Evolutionary conservation across 2,888 invertebrate species (phyloP).

Genomic region (Phytoseiulus persimilis): DNA sequence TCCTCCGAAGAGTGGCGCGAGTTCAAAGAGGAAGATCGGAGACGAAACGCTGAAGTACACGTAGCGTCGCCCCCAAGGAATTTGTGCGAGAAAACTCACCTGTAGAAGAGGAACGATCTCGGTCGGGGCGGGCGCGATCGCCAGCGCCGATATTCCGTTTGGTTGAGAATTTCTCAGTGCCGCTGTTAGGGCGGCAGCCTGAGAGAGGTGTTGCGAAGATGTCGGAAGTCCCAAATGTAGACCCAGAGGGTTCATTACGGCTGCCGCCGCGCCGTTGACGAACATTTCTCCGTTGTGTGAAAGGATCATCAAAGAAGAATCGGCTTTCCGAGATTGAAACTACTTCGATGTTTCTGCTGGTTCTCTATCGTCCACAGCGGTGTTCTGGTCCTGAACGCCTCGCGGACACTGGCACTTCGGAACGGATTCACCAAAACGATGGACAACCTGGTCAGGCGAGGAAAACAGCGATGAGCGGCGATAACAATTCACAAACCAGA

Average conservation of each 20-base stretch:
- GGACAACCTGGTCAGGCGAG: not conserved
- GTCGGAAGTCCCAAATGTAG: slow-evolving; percentile 21
- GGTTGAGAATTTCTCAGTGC: slow-evolving; percentile 20
- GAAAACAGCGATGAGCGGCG: not conserved
- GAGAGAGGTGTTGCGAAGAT: slow-evolving; percentile 11
- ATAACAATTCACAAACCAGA: not conserved
- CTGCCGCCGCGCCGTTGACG: slow-evolving; percentile 36
- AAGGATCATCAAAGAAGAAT: slow-evolving; percentile 14
- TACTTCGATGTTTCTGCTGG: not conserved
- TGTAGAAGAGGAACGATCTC: slow-evolving; percentile 36
- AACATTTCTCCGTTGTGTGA: slow-evolving; percentile 32
- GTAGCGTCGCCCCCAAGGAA: too few relatives aligned
- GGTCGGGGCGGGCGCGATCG: slow-evolving; percentile 36
- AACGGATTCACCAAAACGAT: not conserved
- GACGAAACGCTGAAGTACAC: too few relatives aligned
- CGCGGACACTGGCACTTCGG: not conserved
- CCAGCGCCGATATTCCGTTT: slow-evolving; percentile 38
- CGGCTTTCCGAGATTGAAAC: not conserved
- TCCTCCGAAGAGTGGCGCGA: too few relatives aligned
- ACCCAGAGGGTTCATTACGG: slow-evolving; percentile 30
- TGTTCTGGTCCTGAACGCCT: not conserved
- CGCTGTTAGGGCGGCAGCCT: slow-evolving; percentile 35
- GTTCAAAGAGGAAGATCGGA: too few relatives aligned
- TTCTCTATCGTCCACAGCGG: not conserved
- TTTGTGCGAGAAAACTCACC: not conserved